These are phyloP conservation scores for Papilio machaon DNA, from an alignment of 1,140 invertebrate species.

Conservation along the genomic window DNA sequence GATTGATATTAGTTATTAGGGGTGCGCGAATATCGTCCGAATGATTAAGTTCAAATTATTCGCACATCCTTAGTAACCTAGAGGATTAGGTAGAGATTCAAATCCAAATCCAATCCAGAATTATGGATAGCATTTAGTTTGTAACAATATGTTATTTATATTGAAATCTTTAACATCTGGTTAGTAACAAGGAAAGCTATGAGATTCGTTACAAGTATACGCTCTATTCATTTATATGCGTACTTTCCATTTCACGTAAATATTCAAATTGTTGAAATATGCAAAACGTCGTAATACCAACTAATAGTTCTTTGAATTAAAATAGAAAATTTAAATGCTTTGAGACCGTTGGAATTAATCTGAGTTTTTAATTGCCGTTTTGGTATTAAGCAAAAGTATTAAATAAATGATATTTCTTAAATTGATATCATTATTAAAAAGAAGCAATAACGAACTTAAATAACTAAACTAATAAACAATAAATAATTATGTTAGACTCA, in stretches of 20 bases:
- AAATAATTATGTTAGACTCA: no score
- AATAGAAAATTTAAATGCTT: not conserved
- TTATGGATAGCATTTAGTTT: no score
- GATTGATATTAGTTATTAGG: no score
- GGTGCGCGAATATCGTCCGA: no score
- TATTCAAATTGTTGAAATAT: slow-evolving; percentile 14
- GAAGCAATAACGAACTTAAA: no score
- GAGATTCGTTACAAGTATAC: not conserved
- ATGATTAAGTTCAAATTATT: no score
- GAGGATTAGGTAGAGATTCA: no score
- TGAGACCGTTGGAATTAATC: not conserved
- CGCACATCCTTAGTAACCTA: no score
- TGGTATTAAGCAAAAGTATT: not conserved
- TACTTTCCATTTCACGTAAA: not conserved
- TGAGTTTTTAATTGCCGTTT: not conserved
- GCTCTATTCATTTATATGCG: slow-evolving; percentile 2
- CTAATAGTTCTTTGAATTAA: not conserved
- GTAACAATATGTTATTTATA: no score
- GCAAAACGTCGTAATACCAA: not conserved
- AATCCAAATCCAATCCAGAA: no score
- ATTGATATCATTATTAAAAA: no score
- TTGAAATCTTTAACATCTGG: not conserved
- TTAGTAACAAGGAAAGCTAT: not conserved
- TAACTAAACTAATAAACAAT: no score
- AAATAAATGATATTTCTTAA: not conserved